Percentiles rank a stretch among this genome's conserved stretches.
Conservation (phyloP, 2,797 vertebrate species). For the Phataginus tricuspis region DNA sequence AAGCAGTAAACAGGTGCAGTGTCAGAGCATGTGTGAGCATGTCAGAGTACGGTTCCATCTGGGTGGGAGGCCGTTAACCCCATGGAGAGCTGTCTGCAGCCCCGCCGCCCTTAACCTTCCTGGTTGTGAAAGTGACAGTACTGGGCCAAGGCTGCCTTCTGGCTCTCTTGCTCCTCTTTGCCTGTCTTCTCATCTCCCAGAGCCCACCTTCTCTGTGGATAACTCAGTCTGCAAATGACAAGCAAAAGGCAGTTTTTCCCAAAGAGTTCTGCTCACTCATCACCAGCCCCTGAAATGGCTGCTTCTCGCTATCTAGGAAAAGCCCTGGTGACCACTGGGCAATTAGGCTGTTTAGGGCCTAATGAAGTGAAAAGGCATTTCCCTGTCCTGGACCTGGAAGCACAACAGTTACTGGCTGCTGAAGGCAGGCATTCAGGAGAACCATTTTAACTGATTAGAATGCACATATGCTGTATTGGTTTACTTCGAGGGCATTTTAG, state of each 20-base stretch:
- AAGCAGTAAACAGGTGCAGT: background rate
- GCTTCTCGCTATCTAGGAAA: background rate
- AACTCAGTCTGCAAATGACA: background rate
- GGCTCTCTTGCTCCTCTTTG: background rate
- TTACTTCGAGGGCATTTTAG: conserved; percentile 86
- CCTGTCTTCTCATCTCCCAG: background rate
- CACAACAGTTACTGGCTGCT: conserved; percentile 80
- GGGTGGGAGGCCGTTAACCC: accelerated
- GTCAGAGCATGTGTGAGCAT: background rate
- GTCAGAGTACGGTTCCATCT: background rate
- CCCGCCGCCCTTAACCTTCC: background rate
- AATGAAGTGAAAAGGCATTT: conserved; percentile 78
- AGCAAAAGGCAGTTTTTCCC: background rate
- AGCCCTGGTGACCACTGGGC: background rate
- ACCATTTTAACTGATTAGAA: conserved; percentile 86
- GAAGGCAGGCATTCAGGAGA: conserved; percentile 82
- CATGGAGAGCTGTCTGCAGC: background rate
- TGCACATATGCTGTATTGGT: conserved; percentile 82
- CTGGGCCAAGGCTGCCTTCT: background rate
- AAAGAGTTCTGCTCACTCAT: background rate
- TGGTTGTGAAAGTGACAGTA: background rate
- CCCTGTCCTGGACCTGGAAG: conserved; percentile 48
- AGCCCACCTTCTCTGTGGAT: background rate
- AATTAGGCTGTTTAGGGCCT: background rate
- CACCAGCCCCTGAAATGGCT: background rate